A percentile compares a stretch with the other conserved stretches of the same genome.
These are phyloP conservation scores for Kryptolebias ocellatus DNA, from an alignment of 2,797 vertebrate genomes.

Conservation along the genomic window DNA sequence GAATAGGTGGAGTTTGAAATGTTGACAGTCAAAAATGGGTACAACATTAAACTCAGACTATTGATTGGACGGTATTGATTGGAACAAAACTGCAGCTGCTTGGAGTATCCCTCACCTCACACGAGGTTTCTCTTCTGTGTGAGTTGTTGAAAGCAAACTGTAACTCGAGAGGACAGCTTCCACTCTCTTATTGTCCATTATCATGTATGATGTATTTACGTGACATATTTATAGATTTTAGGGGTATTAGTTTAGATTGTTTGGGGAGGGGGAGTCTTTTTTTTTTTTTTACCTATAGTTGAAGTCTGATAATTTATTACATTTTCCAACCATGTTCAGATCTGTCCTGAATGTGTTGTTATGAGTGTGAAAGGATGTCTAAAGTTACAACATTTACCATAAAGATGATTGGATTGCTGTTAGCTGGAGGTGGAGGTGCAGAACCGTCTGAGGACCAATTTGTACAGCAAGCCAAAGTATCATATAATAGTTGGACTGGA, in stretches of 20 bases:
- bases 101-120: slow-evolving; percentile 38
- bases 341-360: neutral
- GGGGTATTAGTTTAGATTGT: no score
- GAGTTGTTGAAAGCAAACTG: slow-evolving; percentile 21
- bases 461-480: neutral
- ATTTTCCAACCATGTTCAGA: no score
- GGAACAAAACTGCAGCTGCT: slow-evolving; percentile 32
- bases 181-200: neutral
- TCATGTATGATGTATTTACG: neutral
- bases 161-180: slow-evolving; percentile 1
- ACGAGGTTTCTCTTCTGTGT: slow-evolving; percentile 17
- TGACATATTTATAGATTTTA: neutral
- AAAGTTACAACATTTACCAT: neutral
- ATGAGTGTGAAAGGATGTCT: neutral
- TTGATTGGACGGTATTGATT: slow-evolving; percentile 58
- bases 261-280: no score
- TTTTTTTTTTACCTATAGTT: neutral
- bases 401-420: neutral
- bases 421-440: slow-evolving; percentile 37
- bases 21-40: slow-evolving; percentile 40
- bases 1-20: slow-evolving; percentile 75
- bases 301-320: neutral
- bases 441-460: no score
- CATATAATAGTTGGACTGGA: neutral
- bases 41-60: slow-evolving; percentile 55